Conservation (phyloP, 2,888 invertebrate species). For the Pristionchus arcanus region DNA sequence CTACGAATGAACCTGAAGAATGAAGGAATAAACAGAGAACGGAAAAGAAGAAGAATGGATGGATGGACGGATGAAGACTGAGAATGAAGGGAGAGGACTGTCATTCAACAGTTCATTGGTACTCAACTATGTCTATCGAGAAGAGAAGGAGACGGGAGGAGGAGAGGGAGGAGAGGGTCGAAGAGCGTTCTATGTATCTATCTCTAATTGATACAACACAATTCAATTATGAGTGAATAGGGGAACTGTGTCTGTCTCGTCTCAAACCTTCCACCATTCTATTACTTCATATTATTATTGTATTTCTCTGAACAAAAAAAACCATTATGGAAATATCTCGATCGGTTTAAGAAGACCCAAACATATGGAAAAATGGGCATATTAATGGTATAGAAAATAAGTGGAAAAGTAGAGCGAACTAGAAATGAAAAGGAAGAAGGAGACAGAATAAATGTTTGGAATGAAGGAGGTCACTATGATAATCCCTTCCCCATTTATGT, state of each 20-base stretch:
- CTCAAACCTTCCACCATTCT: background rate
- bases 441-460: background rate
- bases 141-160: background rate
- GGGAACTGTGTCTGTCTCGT: background rate
- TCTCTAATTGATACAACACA: background rate
- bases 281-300: background rate
- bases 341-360: background rate
- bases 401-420: background rate
- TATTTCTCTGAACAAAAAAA: background rate
- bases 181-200: background rate
- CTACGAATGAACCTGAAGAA: background rate
- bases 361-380: too few relatives aligned
- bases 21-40: background rate
- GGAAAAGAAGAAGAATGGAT: background rate
- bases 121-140: background rate
- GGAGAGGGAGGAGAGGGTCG: background rate
- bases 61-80: background rate
- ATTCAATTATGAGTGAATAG: conserved; percentile 27
- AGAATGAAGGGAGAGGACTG: background rate
- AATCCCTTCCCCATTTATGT: conserved; percentile 13
- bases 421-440: background rate
- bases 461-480: conserved; percentile 26
- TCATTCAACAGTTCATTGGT: background rate
- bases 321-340: background rate
- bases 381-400: too few relatives aligned